These are phyloP conservation scores for Smittia sp. DNA, from an alignment of 2,888 invertebrate species.

Conservation along the genomic window DNA sequence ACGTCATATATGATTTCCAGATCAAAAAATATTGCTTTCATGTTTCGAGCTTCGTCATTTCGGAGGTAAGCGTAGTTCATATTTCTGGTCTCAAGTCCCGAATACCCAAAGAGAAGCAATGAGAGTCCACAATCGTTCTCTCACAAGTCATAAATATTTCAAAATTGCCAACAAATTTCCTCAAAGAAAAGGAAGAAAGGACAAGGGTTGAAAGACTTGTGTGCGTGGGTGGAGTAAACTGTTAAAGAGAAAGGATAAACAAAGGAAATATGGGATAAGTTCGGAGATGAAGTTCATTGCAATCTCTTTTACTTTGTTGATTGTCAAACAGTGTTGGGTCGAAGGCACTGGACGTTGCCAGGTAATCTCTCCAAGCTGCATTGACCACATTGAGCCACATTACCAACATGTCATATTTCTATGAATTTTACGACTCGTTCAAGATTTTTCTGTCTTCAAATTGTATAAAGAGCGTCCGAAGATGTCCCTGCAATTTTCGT, in stretches of 20 bases:
- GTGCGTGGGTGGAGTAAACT: constrained; percentile 1
- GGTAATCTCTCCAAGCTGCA: constrained; percentile 33
- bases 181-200: background rate
- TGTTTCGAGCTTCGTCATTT: too few relatives aligned
- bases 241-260: constrained; percentile 35
- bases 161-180: background rate
- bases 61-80: too few relatives aligned
- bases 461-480: constrained; percentile 3
- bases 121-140: too few relatives aligned
- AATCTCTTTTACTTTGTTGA: background rate
- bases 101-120: too few relatives aligned
- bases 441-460: constrained; percentile 18
- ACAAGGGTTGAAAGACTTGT: constrained; percentile 25
- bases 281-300: background rate
- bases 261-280: constrained; percentile 22
- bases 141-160: too few relatives aligned
- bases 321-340: background rate
- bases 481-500: constrained; percentile 35
- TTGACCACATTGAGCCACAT: constrained; percentile 24
- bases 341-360: background rate
- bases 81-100: too few relatives aligned
- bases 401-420: constrained; percentile 39
- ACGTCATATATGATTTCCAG: too few relatives aligned
- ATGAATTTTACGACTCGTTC: constrained; percentile 38
- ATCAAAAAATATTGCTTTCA: too few relatives aligned